Conservation (phyloP, 1,140 invertebrate species). For the Neodiprion fabricii region DNA sequence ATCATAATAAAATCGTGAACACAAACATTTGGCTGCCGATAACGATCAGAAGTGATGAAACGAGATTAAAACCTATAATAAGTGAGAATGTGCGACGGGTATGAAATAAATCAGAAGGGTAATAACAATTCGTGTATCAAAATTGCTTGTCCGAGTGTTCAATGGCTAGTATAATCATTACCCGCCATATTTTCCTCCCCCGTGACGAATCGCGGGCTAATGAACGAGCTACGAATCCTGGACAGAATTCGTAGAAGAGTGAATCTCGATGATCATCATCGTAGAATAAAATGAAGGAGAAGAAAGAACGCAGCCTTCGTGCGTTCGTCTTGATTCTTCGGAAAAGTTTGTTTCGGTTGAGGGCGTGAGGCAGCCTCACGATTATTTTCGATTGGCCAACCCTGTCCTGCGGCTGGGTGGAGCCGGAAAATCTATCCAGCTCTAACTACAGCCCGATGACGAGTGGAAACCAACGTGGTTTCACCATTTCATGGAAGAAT, state of each 20-base stretch:
- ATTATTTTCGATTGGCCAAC: neutral
- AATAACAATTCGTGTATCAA: neutral
- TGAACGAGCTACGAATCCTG: neutral
- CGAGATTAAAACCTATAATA: too few relatives aligned
- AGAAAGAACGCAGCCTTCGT: neutral
- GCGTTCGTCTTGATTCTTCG: neutral
- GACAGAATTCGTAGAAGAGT: neutral
- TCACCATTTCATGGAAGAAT: slow-evolving; percentile 17
- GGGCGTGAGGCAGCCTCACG: slow-evolving; percentile 23
- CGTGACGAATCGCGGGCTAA: neutral
- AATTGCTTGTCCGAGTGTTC: neutral
- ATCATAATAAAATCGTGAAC: too few relatives aligned
- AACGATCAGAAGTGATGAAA: too few relatives aligned
- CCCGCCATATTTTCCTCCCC: neutral
- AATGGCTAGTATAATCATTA: neutral
- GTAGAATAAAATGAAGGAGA: neutral
- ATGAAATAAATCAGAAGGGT: neutral
- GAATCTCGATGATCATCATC: neutral
- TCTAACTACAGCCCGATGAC: slow-evolving; percentile 43
- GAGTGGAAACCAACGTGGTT: slow-evolving; percentile 22
- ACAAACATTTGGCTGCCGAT: too few relatives aligned
- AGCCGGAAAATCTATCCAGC: slow-evolving; percentile 38
- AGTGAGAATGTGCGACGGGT: too few relatives aligned
- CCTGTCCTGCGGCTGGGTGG: slow-evolving; percentile 18
- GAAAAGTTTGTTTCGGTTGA: slow-evolving; percentile 1